phyloP scores from a whole-genome alignment of 2,797 vertebrate species.

The Acanthurus tractus region DNA sequence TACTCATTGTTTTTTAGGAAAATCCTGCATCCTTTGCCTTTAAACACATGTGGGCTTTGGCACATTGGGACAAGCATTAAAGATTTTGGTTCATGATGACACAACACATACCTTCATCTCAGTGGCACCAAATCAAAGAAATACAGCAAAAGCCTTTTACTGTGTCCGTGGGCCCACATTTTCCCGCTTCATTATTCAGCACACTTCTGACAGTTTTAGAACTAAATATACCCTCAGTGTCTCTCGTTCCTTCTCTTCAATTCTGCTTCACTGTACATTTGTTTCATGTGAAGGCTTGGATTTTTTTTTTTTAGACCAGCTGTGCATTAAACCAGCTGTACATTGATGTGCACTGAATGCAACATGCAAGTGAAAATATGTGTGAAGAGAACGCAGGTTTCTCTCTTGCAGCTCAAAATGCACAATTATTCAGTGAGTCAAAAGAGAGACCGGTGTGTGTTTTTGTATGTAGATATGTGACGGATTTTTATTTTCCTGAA shows the following conservation, averaged over 20 bases:
- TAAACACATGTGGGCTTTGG: constrained; percentile 7
- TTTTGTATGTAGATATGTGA: background rate
- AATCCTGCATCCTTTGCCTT: too few species aligned
- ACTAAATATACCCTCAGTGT: constrained; percentile 58
- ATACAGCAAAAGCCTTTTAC: constrained; percentile 85
- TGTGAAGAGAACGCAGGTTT: constrained; percentile 10
- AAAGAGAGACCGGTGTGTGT: constrained; percentile 10
- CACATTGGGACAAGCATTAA: constrained; percentile 2
- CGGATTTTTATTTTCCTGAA: background rate
- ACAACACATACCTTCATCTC: constrained; percentile 51
- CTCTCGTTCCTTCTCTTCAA: constrained; percentile 21
- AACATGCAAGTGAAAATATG: constrained; percentile 9
- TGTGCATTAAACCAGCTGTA: constrained; percentile 34
- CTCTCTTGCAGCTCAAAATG: constrained; percentile 3
- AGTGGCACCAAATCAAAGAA: constrained; percentile 63
- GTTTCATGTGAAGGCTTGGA: constrained; percentile 30
- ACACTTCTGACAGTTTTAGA: constrained; percentile 53
- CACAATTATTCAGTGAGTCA: constrained; percentile 26
- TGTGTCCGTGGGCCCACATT: constrained; percentile 47
- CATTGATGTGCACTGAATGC: constrained; percentile 21
- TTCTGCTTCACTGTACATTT: constrained; percentile 35
- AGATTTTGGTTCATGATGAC: constrained; percentile 42
- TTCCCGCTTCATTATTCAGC: constrained; percentile 79
- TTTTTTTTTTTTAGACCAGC: constrained; percentile 4
- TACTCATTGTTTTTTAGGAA: too few species aligned